Conservation (phyloP, 2,888 invertebrate species). For the Venusia cambrica region DNA sequence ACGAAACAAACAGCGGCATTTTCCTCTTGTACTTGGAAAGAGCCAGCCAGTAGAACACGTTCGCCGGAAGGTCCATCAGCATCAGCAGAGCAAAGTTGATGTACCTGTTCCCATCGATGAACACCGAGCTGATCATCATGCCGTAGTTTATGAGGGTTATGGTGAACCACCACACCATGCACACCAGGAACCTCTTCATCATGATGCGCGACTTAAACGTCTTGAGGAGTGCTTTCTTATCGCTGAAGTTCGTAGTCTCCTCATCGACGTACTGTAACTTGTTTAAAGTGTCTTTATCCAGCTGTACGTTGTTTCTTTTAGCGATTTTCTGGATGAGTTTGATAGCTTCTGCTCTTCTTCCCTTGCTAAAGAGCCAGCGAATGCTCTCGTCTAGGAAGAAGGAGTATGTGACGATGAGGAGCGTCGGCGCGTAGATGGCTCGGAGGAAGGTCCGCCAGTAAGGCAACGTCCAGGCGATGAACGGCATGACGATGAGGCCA, state of each 20-base stretch:
- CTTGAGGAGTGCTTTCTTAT: conserved; percentile 55
- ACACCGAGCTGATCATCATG: conserved; percentile 74
- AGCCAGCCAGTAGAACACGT: conserved; percentile 68
- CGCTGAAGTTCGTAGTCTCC: conserved; percentile 43
- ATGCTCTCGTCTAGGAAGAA: conserved; percentile 70
- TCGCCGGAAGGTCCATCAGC: conserved; percentile 71
- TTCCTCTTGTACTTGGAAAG: conserved; percentile 63
- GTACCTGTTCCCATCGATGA: conserved; percentile 70
- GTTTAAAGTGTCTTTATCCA: conserved; percentile 49
- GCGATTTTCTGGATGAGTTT: conserved; percentile 63
- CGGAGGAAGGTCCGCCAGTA: conserved; percentile 70
- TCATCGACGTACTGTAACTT: conserved; percentile 58
- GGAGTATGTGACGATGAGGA: conserved; percentile 60
- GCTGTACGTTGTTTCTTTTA: conserved; percentile 50
- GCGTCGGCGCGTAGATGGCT: conserved; percentile 66
- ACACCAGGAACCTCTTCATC: conserved; percentile 66
- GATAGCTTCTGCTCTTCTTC: conserved; percentile 53
- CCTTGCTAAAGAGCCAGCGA: conserved; percentile 71
- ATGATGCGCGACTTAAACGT: conserved; percentile 66
- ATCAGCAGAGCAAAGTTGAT: conserved; percentile 68
- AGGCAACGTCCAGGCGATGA: conserved; percentile 66
- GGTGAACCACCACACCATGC: conserved; percentile 74
- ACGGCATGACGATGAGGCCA: conserved; percentile 65
- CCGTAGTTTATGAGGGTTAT: conserved; percentile 73
- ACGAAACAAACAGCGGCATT: conserved; percentile 56